Base-by-base conservation (phyloP, 2,797 vertebrate genomes). In the Microctenopoma stevenorrisi region DNA sequence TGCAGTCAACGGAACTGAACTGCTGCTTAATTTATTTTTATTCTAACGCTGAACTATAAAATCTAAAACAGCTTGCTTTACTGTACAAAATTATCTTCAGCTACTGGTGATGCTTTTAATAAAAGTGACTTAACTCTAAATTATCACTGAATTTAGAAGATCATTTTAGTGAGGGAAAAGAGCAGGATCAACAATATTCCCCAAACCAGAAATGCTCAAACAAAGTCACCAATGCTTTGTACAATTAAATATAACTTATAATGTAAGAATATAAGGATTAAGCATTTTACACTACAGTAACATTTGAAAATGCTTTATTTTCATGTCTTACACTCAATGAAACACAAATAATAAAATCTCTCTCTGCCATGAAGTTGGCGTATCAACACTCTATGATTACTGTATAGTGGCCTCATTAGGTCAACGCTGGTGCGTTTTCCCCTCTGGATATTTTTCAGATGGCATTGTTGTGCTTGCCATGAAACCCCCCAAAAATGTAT, bases 361-460 rank as follows among this genome's bases (percentile, higher is more conserved):
- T 35, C 38, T 25, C 26, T 49, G 37, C 12, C 52, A 16, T 53
- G 33, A 44, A 44, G 48, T n/a, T 59, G 48, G 40, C 5, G 4
- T 56, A 5, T 72, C 72, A 25, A 43, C 62, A 40, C 22, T 58
- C 48, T 54, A 13, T 78, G 74, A 68, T 70, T 78, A n/a, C 16
- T 7, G 43, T n/a, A 59, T 72, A 65, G 82, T 70, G 57, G 68
- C 77, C 82, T 84, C 81, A 80, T 89, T 88, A 85, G 85, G 88
- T 85, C 88, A 85, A 42, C 3, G 10, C 61, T 76, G 60, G 44
- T 28, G 42, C 73, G 65, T 58, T 60, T 15, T 33, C 83, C 84
- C 84, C 86, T 77, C 85, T 55, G 76, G 85, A 77, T 90, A 49
- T 84, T 86, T 86, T 85, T 84, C 63, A 60, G 16, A 75, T 55